Percentiles rank a stretch among this genome's conserved stretches.
Conservation (phyloP, 23 tunicate genomes). For the Phallusia fumigata region DNA sequence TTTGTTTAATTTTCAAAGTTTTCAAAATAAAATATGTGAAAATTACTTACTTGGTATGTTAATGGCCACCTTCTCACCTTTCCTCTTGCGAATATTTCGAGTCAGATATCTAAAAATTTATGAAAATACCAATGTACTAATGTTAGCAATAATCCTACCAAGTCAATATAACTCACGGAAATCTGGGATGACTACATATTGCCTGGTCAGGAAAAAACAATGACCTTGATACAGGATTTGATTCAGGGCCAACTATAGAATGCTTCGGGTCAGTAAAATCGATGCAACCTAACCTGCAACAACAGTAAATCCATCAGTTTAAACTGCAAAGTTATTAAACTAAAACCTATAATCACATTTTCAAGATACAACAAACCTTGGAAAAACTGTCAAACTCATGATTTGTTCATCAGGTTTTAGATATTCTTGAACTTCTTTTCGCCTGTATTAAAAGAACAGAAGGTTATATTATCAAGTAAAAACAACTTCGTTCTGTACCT, state of each 20-base stretch:
- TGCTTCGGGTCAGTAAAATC: conserved; percentile 70
- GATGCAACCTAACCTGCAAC: conserved; percentile 72
- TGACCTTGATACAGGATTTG: conserved; percentile 88
- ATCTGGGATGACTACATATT: conserved; percentile 88
- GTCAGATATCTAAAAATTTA: conserved; percentile 60
- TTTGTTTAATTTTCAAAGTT: neutral
- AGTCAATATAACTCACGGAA: conserved; percentile 42
- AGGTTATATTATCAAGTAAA: neutral
- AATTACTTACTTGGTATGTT: conserved; percentile 85
- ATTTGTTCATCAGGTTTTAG: conserved; percentile 66
- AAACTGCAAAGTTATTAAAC: neutral
- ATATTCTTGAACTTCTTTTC: conserved; percentile 78
- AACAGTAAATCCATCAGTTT: neutral
- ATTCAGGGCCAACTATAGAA: conserved; percentile 49
- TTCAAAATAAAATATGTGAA: neutral
- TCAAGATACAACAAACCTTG: conserved; percentile 39
- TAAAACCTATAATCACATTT: neutral
- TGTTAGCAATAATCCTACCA: no score
- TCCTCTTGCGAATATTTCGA: conserved; percentile 75
- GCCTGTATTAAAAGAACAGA: conserved; percentile 35
- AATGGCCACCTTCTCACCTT: conserved; percentile 88
- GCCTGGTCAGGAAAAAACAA: conserved; percentile 95
- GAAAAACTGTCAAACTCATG: conserved; percentile 85
- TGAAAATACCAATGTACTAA: no score
- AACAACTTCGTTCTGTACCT: conserved; percentile 26